These are phyloP conservation scores for Hemistola chrysoprasaria DNA, from an alignment of 2,888 invertebrate species.

Conservation along the genomic window DNA sequence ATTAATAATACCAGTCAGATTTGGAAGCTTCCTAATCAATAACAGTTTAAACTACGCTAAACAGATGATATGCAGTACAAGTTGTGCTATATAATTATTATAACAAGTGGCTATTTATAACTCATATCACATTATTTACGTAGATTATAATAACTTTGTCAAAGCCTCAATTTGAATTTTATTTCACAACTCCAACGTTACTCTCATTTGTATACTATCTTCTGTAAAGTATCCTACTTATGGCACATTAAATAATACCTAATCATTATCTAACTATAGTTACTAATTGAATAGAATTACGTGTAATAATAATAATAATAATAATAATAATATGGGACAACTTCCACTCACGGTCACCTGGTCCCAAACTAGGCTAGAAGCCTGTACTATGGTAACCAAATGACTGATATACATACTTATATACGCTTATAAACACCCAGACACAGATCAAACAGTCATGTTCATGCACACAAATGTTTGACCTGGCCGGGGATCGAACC, in stretches of 20 bases:
- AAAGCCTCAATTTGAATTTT: slow-evolving; percentile 68
- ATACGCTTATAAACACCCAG: no score
- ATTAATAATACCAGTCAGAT: slow-evolving; percentile 43
- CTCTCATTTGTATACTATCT: slow-evolving; percentile 45
- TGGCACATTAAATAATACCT: slow-evolving; percentile 72
- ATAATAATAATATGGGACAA: no score
- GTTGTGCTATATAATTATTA: slow-evolving; percentile 70
- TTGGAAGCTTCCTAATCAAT: slow-evolving; percentile 48
- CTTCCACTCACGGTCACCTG: no score
- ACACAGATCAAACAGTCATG: no score
- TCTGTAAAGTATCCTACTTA: slow-evolving; percentile 52
- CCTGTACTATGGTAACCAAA: no score
- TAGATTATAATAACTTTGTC: slow-evolving; percentile 66
- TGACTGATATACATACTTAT: no score
- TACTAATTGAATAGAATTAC: slow-evolving; percentile 26
- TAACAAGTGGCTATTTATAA: slow-evolving; percentile 76
- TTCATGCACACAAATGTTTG: no score
- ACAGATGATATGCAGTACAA: slow-evolving; percentile 78
- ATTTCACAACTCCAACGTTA: slow-evolving; percentile 77
- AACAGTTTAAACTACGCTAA: slow-evolving; percentile 47
- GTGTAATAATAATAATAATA: slow-evolving; percentile 15
- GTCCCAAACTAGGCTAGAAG: no score
- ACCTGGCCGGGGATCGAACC: no score
- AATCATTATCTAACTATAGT: slow-evolving; percentile 24
- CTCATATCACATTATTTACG: slow-evolving; percentile 79